A percentile compares a stretch with the other conserved stretches of the same genome.
Evolutionary conservation across 2,797 vertebrate species (phyloP).

Genomic region (Cirrhinus molitorella): DNA sequence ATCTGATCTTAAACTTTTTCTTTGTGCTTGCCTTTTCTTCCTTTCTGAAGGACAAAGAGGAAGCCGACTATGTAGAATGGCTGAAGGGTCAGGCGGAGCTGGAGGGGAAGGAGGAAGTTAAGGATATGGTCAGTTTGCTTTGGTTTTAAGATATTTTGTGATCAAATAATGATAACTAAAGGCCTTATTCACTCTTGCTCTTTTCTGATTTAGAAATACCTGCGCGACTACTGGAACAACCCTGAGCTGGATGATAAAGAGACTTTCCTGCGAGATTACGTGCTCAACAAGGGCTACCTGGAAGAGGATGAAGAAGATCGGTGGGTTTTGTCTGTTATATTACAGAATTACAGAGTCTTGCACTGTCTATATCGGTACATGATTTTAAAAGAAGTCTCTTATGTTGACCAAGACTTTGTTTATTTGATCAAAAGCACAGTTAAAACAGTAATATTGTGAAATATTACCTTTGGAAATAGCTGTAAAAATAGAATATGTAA

Average conservation of each 20-base stretch:
- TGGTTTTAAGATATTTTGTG: neutral
- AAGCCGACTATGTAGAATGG: conserved; percentile 87
- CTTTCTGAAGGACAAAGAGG: conserved; percentile 82
- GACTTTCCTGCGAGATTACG: conserved; percentile 88
- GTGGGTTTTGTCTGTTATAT: conserved; percentile 63
- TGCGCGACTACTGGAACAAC: conserved; percentile 88
- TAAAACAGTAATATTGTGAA: no score
- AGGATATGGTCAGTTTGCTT: conserved; percentile 83
- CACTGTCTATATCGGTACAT: no score
- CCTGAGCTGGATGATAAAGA: conserved; percentile 87
- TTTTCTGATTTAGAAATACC: conserved; percentile 76
- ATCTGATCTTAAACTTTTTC: neutral
- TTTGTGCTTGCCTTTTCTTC: neutral
- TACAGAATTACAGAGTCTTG: no score
- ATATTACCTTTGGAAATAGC: no score
- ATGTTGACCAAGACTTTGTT: no score
- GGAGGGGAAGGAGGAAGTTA: conserved; percentile 73
- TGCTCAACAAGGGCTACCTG: conserved; percentile 86
- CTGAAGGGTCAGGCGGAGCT: conserved; percentile 86
- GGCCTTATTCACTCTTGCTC: neutral
- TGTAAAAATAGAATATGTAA: no score
- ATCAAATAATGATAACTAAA: neutral
- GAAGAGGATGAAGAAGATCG: conserved; percentile 71
- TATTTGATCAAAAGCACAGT: no score
- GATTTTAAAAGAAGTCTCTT: no score